Base-by-base conservation (phyloP, 2,797 vertebrate genomes). In the Coranthus polyacanthus region DNA sequence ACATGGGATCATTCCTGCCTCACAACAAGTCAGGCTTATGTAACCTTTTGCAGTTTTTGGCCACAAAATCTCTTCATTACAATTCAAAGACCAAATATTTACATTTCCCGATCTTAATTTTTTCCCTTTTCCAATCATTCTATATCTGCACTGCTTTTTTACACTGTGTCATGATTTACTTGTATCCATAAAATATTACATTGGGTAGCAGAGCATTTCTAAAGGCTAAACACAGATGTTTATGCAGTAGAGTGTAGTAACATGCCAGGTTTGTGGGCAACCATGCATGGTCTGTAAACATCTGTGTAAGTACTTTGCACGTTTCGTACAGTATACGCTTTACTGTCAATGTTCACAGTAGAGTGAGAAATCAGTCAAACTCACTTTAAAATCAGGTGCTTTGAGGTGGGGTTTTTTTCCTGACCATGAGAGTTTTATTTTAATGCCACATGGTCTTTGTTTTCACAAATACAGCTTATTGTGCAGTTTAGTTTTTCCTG, bases 361-460 rank as follows among this genome's bases (percentile, higher is more conserved):
- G 56, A 51, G 16, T 15, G 51, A 72, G 53, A 50, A 69, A 42
- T 61, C 57, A 57, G 45, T 78, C 59, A 72, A 45, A 68, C 20
- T 67, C 79, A 72, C 84, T 83, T 87, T 69, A 82, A 82, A 63
- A 79, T 61, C 77, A 63, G 57, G 53, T 49, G n/a, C 36, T 53
- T 71, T 73, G 55, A 47, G 18, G 53, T n/a, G 38, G 5, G 13
- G n/a, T n/a, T 72, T 55, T 69, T 72, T 34, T 49, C 24, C 47
- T 12, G 6, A n/a, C n/a, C n/a, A n/a, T 45, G 37, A 74, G 58
- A 61, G 52, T 72, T 53, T 69, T 41, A 71, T 56, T 46, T 59
- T 34, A 49, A 12, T 50, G 57, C 29, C 69, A 66, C 24, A 36
- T 41, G 47, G 38, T 52, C 18, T 37, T n/a, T 32, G 38, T 54